Base-by-base conservation (phyloP, 2,797 vertebrate species). In the Antrozous pallidus region DNA sequence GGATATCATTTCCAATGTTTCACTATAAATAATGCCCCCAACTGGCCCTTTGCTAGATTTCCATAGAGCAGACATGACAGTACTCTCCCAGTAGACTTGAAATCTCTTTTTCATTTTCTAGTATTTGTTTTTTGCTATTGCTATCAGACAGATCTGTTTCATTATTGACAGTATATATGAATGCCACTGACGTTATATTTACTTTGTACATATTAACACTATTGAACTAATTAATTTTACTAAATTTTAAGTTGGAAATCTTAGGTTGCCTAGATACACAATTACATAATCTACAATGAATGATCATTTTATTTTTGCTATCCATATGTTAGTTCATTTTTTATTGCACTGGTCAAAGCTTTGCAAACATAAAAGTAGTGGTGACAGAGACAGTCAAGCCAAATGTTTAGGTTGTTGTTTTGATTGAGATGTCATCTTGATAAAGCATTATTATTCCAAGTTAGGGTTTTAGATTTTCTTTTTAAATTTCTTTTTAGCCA, bases 381-480 rank as follows among this genome's bases (percentile, higher is more conserved):
- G n/a, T 14, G 47, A 61, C 4, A 51, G n/a, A 67, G 49, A 87
- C 40, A 92, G 33, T 74, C 49, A n/a, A 33, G 24, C 22, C 67
- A 63, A 18, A 1, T 36, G 9, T 38, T 38, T 80, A 75, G 67
- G 20, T 2, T 92, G 33, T 71, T 74, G 40, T 18, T 91, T n/a
- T 83, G 38, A 74, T n/a, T 63, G 31, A 58, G 24, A 56, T 18
- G 11, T 31, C 51, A 54, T 33, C 65, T 88, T 51, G 31, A 49
- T 71, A 61, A 83, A 74, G 24, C 33, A 82, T 0, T 69, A 33
- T 61, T 80, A 73, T 40, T 92, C 7, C 42, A 65, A 49, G 10
- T 71, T 75, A 91, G 33, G n/a, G 13, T 70, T 92, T 86, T 88
- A 51, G 10, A 70, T 87, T 90, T 84, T 69, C 17, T 81, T 94